Evolutionary conservation across 2,113 vertebrate genomes (phyloP), one percentile per base, ranked within the genome.

Genomic region (Tupaia tana): DNA sequence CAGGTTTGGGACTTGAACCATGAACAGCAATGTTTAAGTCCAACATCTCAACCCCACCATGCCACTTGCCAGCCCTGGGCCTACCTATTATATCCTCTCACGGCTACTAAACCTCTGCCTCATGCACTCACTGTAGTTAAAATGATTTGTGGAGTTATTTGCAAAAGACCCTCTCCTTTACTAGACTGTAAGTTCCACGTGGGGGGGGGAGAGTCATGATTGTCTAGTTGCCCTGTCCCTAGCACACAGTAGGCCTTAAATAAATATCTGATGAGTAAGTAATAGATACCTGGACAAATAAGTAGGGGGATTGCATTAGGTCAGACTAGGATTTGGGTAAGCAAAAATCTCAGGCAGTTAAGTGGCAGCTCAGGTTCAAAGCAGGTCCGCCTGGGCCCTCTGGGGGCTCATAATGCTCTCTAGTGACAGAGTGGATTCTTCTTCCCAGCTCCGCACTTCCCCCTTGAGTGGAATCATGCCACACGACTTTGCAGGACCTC

Each of bases 301-400:
- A 81, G 66, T 8, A 52, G 7, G 9, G 11, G 22, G 64, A 81
- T 2, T 80, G 43, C 63, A 59, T 0, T 88, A 19, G 52, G 52
- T 61, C 0, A 82, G 52, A 75, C 79, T 79, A 61, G 63, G n/a
- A 89, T 61, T 31, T 86, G 64, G 25, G 7, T 16, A 89, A 95
- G 18, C 15, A 89, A 93, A 73, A 86, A 13, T 58, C 34, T 86
- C 74, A 91, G 56, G 63, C 34, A 75, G 52, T 61, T 75, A 88
- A 95, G 22, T 84, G 25, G 54, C 84, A 84, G n/a, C 25, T 90
- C 34, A 79, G 66, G 43, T 88, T 91, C 67, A 75, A 85, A 91
- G 67, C 54, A 79, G 61, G 34, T 74, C 71, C 84, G 12, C 78
- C 27, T 73, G 22, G 83, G 16, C 52, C 78, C 66, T 5, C 29